Evolutionary conservation across 2,797 vertebrate species (phyloP).

Genomic region (Aeoliscus strigatus): DNA sequence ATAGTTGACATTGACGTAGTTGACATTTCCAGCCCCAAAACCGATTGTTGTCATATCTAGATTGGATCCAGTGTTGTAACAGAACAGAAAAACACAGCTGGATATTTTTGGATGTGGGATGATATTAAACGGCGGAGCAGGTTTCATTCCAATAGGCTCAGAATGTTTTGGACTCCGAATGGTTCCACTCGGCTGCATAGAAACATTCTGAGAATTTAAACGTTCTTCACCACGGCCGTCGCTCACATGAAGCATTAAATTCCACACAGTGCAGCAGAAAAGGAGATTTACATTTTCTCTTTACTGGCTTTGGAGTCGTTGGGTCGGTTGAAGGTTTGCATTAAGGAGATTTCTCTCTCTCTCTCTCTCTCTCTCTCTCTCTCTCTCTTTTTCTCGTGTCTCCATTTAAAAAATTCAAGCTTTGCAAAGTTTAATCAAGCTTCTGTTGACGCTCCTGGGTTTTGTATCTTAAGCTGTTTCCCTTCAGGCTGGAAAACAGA

Average conservation of each 20-base stretch:
- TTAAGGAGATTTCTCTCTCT: slow-evolving; percentile 42
- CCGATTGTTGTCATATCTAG: too few species aligned
- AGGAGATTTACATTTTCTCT: slow-evolving; percentile 68
- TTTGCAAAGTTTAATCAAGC: slow-evolving; percentile 61
- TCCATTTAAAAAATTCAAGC: slow-evolving; percentile 49
- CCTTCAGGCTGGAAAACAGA: slow-evolving; percentile 39
- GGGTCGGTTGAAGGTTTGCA: slow-evolving; percentile 66
- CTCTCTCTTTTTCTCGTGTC: too few species aligned
- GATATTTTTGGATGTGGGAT: too few species aligned
- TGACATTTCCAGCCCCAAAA: too few species aligned
- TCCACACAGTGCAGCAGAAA: slow-evolving; percentile 66
- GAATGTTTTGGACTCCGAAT: slow-evolving; percentile 55
- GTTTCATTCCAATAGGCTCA: slow-evolving; percentile 63
- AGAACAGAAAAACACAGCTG: too few species aligned
- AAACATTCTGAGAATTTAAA: slow-evolving; percentile 76
- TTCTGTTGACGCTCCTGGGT: slow-evolving; percentile 63
- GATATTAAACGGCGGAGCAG: slow-evolving; percentile 57
- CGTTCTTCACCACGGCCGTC: slow-evolving; percentile 59
- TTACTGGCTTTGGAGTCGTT: slow-evolving; percentile 60
- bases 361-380: slow-evolving; percentile 23
- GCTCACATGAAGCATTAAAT: slow-evolving; percentile 72
- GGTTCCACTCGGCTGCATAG: slow-evolving; percentile 65
- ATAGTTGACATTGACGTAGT: too few species aligned
- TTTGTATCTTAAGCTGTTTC: slow-evolving; percentile 56
- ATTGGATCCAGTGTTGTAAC: too few species aligned